These are phyloP conservation scores for Colostygia pectinataria DNA, from an alignment of 2,888 invertebrate genomes.

Conservation along the genomic window DNA sequence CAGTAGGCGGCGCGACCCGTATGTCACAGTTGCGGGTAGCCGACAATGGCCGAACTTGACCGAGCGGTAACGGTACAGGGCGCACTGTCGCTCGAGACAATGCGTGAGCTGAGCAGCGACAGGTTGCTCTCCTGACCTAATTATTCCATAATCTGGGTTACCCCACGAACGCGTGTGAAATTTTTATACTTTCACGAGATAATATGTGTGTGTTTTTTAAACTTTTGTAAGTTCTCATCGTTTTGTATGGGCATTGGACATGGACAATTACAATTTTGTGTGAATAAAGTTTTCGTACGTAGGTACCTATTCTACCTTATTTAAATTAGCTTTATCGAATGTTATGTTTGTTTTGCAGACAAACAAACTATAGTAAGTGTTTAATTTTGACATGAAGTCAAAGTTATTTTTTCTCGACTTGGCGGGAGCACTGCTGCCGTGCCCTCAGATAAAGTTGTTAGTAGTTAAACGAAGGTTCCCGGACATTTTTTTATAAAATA, in stretches of 20 bases:
- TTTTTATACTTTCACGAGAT: conserved; percentile 60
- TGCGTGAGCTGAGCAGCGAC: conserved; percentile 75
- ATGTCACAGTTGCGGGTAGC: conserved; percentile 57
- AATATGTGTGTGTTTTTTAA: conserved; percentile 22
- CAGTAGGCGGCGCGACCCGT: conserved; percentile 50
- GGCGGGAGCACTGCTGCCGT: too few species aligned
- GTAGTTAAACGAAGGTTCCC: too few species aligned
- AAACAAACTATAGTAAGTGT: too few species aligned
- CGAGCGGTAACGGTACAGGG: conserved; percentile 72
- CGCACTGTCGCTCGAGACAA: conserved; percentile 64
- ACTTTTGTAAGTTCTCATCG: conserved; percentile 31
- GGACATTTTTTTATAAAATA: too few species aligned
- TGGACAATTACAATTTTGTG: conserved; percentile 21
- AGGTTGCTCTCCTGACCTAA: conserved; percentile 81
- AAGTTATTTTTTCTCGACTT: too few species aligned
- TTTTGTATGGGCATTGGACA: conserved; percentile 12
- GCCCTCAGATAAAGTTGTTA: too few species aligned
- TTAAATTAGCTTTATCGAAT: too few species aligned
- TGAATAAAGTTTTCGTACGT: too few species aligned
- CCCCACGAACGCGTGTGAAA: conserved; percentile 73
- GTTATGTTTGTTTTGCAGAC: too few species aligned
- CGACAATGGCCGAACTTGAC: conserved; percentile 77
- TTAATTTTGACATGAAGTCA: too few species aligned
- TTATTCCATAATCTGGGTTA: conserved; percentile 72
- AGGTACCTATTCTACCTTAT: too few species aligned